Conservation (phyloP, 2,113 vertebrate genomes). For the Tragelaphus scriptus region DNA sequence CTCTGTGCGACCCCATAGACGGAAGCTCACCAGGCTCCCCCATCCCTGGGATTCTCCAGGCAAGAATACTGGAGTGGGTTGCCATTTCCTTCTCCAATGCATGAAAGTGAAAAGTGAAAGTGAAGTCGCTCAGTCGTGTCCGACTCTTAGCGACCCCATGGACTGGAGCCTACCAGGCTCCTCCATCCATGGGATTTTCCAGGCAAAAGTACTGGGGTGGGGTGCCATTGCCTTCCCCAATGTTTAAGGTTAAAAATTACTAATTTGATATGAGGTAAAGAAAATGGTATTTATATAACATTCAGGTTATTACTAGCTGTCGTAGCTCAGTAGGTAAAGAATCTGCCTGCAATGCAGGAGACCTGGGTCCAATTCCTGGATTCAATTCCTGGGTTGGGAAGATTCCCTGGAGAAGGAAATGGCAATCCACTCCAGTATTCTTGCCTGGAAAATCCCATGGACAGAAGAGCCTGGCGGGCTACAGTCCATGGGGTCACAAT, state of each 20-base stretch:
- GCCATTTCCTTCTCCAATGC: too few species aligned
- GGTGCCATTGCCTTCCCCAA: too few species aligned
- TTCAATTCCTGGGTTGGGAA: fast-evolving
- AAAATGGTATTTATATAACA: background rate
- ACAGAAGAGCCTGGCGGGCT: background rate
- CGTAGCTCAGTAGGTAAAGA: background rate
- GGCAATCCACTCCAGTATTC: background rate
- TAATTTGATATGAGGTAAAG: background rate
- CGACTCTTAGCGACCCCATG: too few species aligned
- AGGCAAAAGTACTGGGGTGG: too few species aligned
- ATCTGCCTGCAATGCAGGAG: background rate
- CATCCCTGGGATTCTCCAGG: too few species aligned
- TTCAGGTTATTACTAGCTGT: background rate
- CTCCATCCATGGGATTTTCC: too few species aligned
- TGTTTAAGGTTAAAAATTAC: background rate
- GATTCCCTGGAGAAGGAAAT: background rate
- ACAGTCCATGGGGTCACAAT: background rate
- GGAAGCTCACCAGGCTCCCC: too few species aligned
- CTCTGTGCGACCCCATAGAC: too few species aligned
- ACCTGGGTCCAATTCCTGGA: background rate
- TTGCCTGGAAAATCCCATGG: background rate
- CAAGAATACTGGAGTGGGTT: too few species aligned
- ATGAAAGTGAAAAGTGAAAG: too few species aligned
- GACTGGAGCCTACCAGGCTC: too few species aligned
- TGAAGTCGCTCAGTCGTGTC: too few species aligned